Conservation (phyloP, 2,888 invertebrate genomes). For the Helicoverpa assulta region DNA sequence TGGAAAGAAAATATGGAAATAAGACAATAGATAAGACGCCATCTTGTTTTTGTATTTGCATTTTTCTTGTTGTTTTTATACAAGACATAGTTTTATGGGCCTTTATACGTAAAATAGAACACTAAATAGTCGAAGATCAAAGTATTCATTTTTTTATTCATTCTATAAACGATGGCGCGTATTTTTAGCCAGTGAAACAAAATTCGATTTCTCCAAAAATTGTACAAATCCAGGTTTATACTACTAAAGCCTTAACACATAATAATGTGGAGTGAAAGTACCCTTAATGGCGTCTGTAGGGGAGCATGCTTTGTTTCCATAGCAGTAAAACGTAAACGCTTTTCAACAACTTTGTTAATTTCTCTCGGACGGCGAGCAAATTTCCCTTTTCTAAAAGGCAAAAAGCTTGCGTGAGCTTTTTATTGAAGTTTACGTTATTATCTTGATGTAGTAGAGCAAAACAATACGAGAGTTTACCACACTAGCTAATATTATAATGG, state of each 20-base stretch:
- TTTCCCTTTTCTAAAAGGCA: constrained; percentile 13
- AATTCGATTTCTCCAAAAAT: constrained; percentile 9
- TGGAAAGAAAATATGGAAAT: no score
- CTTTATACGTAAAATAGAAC: no score
- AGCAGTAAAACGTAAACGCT: constrained; percentile 29
- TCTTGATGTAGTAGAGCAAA: constrained; percentile 1
- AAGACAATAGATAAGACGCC: no score
- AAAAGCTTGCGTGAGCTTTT: constrained; percentile 12
- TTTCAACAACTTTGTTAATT: constrained; percentile 55
- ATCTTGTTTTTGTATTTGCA: no score
- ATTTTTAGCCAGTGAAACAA: not conserved
- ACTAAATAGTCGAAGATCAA: no score
- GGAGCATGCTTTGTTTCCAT: constrained; percentile 44
- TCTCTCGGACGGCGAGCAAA: constrained; percentile 30
- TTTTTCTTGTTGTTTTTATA: no score
- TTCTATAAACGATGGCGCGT: not conserved
- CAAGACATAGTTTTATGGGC: no score
- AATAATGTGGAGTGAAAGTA: constrained; percentile 25
- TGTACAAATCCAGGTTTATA: constrained; percentile 37
- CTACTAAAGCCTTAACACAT: constrained; percentile 25
- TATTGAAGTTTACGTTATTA: constrained; percentile 17
- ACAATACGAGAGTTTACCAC: not conserved
- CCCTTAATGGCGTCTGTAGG: constrained; percentile 18
- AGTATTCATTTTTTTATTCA: no score
- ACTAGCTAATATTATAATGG: no score